These are phyloP conservation scores for Fopius arisanus DNA, from an alignment of 1,140 invertebrate genomes.

Conservation along the genomic window DNA sequence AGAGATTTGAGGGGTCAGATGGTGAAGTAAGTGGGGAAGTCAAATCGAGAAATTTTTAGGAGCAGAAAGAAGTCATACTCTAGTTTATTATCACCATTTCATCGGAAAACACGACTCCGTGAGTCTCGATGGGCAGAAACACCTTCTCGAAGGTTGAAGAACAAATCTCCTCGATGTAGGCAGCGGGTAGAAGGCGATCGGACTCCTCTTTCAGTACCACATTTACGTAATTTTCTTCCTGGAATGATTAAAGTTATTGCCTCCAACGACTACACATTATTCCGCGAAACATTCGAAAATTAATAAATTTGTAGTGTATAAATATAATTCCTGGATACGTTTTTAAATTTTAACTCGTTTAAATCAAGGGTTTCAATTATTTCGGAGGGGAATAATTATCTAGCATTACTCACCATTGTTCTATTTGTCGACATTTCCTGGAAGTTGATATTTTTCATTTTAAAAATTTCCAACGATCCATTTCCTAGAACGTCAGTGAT, in stretches of 20 bases:
- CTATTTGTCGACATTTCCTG: background rate
- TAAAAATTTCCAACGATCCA: background rate
- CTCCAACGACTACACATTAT: too few species aligned
- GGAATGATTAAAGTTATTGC: slow-evolving; percentile 34
- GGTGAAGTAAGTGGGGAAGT: background rate
- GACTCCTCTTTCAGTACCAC: slow-evolving; percentile 59
- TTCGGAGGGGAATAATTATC: too few species aligned
- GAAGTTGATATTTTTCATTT: background rate
- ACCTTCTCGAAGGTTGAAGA: slow-evolving; percentile 59
- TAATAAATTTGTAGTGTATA: too few species aligned
- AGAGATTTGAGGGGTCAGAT: background rate
- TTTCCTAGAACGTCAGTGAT: background rate
- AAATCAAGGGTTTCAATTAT: too few species aligned
- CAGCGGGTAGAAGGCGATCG: slow-evolving; percentile 51
- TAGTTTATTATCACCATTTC: slow-evolving; percentile 55
- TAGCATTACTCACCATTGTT: background rate
- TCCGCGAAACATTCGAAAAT: too few species aligned
- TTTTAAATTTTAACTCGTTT: too few species aligned
- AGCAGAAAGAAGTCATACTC: slow-evolving; percentile 10
- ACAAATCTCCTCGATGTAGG: slow-evolving; percentile 63
- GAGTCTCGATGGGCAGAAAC: slow-evolving; percentile 59
- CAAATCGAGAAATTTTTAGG: background rate
- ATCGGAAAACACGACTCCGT: slow-evolving; percentile 59
- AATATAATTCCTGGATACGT: too few species aligned
- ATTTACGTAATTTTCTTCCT: slow-evolving; percentile 60